Evolutionary conservation across 2,113 vertebrate species (phyloP), one percentile per base, ranked within the genome.

Genomic region (Geococcyx californianus): DNA sequence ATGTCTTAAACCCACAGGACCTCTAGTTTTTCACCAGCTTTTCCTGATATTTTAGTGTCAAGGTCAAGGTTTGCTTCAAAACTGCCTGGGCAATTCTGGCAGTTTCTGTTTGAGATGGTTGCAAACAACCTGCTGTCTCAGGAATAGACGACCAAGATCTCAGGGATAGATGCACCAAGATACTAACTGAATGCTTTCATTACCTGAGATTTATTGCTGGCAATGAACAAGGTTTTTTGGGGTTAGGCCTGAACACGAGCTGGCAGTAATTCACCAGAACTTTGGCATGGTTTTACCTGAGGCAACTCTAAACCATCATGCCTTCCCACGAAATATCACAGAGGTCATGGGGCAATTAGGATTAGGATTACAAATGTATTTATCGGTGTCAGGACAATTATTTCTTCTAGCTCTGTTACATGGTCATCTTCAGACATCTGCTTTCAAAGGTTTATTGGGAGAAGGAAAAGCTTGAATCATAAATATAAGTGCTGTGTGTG

Each of bases 301-400:
- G 93, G 85, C 85, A 93, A 88, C 80, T 68, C 49, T 60, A 75
- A 86, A 86, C 45, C 47, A 75, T 85, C 20, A 70, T 87, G 58
- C 11, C 85, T 95, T 90, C 69, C 56, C 60, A 72, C 64, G 26
- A 80, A 88, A 45, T 49, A 95, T 47, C 79, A 77, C 76, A 93
- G 85, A 90, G 88, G 90, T 96, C 94, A 84, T 5, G 3, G 88
- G 94, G 58, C 68, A 96, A 90, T 80, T 83, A 94, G 83, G 79
- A 92, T 96, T 88, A 93, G 40, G n/a, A 64, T 96, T 96, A 93
- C 79, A 93, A 68, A 90, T 21, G 67, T 90, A 64, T 75, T 93
- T 84, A 75, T 85, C 34, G 36, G 79, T 91, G 88, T 92, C 94
- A 93, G 64, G 60, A 74, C 17, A 93, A 84, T 90, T 94, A 88